Percentiles rank a stretch among this genome's conserved stretches.
phyloP scores from a whole-genome alignment of 2,797 vertebrate genomes.

The Alfaro cultratus region DNA sequence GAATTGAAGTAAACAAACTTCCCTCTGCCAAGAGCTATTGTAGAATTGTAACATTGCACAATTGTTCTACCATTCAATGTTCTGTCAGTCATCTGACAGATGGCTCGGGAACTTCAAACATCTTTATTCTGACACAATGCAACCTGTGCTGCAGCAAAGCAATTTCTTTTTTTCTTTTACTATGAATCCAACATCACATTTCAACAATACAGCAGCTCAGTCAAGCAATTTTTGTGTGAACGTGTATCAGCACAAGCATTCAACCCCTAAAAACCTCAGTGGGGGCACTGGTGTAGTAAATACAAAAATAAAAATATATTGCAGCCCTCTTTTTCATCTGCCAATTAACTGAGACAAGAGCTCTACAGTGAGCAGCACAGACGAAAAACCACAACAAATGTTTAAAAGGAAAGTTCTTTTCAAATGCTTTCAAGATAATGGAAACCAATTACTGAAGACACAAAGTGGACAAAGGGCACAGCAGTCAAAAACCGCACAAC shows the following conservation, averaged over 20 bases:
- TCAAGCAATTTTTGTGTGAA: neutral
- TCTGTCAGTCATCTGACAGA: neutral
- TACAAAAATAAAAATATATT: neutral
- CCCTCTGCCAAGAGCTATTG: neutral
- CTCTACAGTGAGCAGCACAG: conserved; percentile 6
- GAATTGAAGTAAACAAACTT: neutral
- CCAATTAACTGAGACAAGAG: neutral
- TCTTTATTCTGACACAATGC: neutral
- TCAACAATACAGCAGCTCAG: neutral
- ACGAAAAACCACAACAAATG: conserved; percentile 15
- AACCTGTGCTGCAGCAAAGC: neutral
- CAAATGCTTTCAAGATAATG: conserved; percentile 36
- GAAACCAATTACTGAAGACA: conserved; percentile 49
- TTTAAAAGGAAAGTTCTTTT: conserved; percentile 34
- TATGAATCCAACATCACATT: neutral
- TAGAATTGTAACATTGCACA: neutral
- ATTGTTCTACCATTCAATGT: neutral
- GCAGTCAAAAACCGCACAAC: conserved; percentile 21
- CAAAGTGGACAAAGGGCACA: conserved; percentile 34
- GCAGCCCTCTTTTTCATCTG: neutral
- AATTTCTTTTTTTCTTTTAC: neutral
- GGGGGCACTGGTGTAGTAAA: neutral
- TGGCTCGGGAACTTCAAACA: neutral
- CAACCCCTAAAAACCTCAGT: neutral
- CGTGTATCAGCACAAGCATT: neutral